phyloP scores from a whole-genome alignment of 2,797 vertebrate genomes.

The Gobio occitaniae region DNA sequence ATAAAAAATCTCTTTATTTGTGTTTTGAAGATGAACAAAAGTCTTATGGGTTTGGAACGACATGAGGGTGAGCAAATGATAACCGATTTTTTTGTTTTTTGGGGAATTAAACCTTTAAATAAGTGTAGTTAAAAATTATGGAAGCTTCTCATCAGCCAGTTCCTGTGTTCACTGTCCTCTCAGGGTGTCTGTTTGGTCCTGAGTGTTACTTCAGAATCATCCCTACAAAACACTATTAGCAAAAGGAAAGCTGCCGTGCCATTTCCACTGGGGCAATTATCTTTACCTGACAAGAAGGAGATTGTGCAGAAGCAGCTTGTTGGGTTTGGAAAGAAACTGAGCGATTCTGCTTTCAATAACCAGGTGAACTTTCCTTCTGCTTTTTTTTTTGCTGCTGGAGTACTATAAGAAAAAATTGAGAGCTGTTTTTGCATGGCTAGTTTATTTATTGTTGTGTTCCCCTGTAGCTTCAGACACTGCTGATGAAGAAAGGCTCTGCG shows the following conservation, averaged over 20 bases:
- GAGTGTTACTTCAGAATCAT: slow-evolving; percentile 74
- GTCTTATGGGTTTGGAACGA: background rate
- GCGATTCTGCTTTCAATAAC: slow-evolving; percentile 89
- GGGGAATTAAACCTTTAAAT: background rate
- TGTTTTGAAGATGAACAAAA: background rate
- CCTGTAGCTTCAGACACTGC: slow-evolving; percentile 82
- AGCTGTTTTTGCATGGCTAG: background rate
- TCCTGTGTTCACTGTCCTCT: background rate
- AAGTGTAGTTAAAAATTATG: background rate
- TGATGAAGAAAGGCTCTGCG: slow-evolving; percentile 86
- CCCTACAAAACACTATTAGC: slow-evolving; percentile 75
- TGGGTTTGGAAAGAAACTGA: slow-evolving; percentile 87
- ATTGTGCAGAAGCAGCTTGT: slow-evolving; percentile 84
- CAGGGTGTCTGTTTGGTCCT: slow-evolving; percentile 84
- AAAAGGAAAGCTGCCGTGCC: slow-evolving; percentile 68
- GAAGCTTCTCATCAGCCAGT: background rate
- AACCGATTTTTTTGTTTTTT: background rate
- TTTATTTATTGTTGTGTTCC: background rate
- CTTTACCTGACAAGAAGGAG: slow-evolving; percentile 76
- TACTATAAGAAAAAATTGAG: background rate
- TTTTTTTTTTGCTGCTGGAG: slow-evolving; percentile 31
- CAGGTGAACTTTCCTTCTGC: slow-evolving; percentile 74
- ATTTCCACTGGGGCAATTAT: slow-evolving; percentile 79
- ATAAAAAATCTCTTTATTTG: background rate
- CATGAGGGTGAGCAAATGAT: background rate